Base-by-base conservation (phyloP, 2,888 invertebrate genomes). In the Acronicta aceris region DNA sequence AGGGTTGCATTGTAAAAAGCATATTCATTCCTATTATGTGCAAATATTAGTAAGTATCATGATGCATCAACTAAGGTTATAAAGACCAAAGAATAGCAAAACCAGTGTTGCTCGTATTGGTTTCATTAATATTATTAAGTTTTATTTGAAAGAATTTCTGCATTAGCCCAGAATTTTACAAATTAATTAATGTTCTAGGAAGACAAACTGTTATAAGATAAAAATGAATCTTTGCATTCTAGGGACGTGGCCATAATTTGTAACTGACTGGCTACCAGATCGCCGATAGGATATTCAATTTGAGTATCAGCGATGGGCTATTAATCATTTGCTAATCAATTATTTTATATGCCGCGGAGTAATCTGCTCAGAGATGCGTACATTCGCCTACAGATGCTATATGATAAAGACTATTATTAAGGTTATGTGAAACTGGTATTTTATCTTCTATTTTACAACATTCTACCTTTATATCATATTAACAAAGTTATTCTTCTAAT, bases 301-400 rank as follows among this genome's bases (percentile, higher is more conserved):
- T 71, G 62, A 65, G 47, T 62, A 63, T 65, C 68, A 71, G 42
- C 60, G 59, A 47, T 54, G 21, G 49, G 50, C 59, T 74, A 78
- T 78, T 68, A 74, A 76, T 76, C 75, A 78, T 68, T 42, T 36
- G 36, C 60, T 75, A 67, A 77, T 75, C 71, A 74, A 75, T 77
- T 75, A 77, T 63, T 73, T 71, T 71, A 77, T 65, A 60, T 62
- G 58, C 47, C 47, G 48, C 41, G 30, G 55, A 68, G 59, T 65
- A 73, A 73, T 73, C 74, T 73, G 46, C 59, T 69, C 54, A 50
- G 48, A 73, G 42, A 57, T n/a, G 61, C 55, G 74, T 51, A 73
- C 69, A 54, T 47, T 68, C 47, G 51, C 63, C 48, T 57, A 68
- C 69, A 67, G 51, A 68, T 73, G 45, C 51, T 62, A 17, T 46